Evolutionary conservation across 2,888 invertebrate species (phyloP).

Genomic region (Notodromas monacha): DNA sequence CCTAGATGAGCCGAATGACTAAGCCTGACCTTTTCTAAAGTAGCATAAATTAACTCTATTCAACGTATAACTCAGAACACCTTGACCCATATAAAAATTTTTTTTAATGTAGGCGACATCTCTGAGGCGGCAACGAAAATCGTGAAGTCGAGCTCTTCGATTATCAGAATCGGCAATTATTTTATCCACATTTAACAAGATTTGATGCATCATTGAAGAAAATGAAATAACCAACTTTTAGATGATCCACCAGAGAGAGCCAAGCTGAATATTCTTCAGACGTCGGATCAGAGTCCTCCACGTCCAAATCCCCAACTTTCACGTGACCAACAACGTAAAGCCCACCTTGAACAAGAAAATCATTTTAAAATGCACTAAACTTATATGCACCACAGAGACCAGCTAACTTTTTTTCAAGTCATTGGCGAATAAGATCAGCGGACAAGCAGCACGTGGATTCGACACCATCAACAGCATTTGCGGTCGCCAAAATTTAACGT

Average conservation of each 20-base stretch:
- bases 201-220: not conserved
- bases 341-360: conserved; percentile 24
- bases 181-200: not conserved
- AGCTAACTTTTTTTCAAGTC: conserved; percentile 50
- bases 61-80: no score
- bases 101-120: no score
- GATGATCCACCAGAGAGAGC: conserved; percentile 71
- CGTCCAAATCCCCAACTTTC: conserved; percentile 24
- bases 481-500: conserved; percentile 96
- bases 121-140: no score
- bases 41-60: no score
- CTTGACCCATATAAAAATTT: no score
- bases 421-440: conserved; percentile 82
- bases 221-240: conserved; percentile 28
- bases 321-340: conserved; percentile 62
- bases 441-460: conserved; percentile 58
- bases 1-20: no score
- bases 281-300: conserved; percentile 27
- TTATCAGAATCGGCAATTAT: no score
- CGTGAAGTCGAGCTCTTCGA: no score
- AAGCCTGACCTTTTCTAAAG: no score
- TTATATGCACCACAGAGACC: no score
- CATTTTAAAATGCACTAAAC: no score
- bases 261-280: conserved; percentile 50
- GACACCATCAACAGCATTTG: conserved; percentile 74